Percentiles rank a stretch among this genome's conserved stretches.
Conservation (phyloP, 1,140 invertebrate species). For the Coenobita brevimanus region DNA sequence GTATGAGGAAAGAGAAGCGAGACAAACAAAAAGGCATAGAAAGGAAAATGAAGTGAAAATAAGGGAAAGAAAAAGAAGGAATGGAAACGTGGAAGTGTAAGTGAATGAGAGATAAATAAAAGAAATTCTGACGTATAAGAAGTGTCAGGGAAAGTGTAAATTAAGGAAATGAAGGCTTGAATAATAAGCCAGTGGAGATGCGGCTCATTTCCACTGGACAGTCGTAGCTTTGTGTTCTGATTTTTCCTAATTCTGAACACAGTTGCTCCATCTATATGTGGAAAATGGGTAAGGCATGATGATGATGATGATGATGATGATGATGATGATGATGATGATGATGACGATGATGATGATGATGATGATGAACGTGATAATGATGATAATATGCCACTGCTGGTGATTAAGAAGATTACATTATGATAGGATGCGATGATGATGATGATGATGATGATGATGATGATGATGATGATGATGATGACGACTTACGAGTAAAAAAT, state of each 20-base stretch:
- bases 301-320: background rate
- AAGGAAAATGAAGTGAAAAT: too few species aligned
- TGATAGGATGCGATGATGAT: background rate
- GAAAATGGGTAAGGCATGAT: background rate
- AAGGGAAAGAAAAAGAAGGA: too few species aligned
- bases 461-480: slow-evolving; percentile 5
- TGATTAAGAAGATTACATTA: background rate
- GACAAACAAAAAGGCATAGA: too few species aligned
- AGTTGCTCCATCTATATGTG: too few species aligned
- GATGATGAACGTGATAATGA: background rate
- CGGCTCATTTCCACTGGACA: too few species aligned
- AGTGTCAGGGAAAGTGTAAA: background rate
- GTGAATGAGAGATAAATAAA: background rate
- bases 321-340: slow-evolving; percentile 11
- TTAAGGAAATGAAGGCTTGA: background rate
- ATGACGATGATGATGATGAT: background rate
- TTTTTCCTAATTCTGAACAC: too few species aligned
- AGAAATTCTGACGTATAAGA: background rate
- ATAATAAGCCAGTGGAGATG: too few species aligned
- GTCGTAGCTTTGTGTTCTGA: too few species aligned
- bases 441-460: slow-evolving; percentile 7
- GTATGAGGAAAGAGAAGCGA: too few species aligned
- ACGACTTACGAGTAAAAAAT: background rate
- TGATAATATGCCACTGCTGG: background rate
- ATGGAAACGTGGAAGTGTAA: background rate